Base-by-base conservation (phyloP, 2,113 vertebrate genomes). In the Entelurus aequoreus region DNA sequence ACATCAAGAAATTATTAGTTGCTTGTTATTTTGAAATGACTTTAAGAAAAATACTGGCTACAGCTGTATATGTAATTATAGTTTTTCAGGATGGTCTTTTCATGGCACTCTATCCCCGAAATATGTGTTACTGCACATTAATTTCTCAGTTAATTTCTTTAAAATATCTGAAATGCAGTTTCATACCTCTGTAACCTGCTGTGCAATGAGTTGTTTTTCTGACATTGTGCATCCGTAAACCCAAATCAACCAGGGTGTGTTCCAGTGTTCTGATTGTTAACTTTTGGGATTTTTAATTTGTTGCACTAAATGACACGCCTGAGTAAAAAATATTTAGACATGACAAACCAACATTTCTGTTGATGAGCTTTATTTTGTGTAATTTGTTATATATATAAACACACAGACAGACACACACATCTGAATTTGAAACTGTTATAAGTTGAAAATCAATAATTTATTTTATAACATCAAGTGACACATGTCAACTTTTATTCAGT, bases 181-280 rank as follows among this genome's bases (percentile, higher is more conserved):
- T 75, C 56, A 74, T 79, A 71, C 49, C 73, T 14, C 47, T 84
- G 75, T 69, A 78, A 76, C 68, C 60, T 59, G 11, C 35, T 21
- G 6, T 48, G 11, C 48, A 28, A 51, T 60, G 71, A 53, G 63
- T 55, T n/a, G n/a, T n/a, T 58, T 35, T 40, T 12, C 21, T 15
- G 36, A 14, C 8, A 55, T 62, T 48, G 58, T 14, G 42, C 21
- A 0, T 12, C 40, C 3, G 37, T 48, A 62, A 48, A 66, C 19
- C 2, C 54, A 63, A 72, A 71, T 48, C 76, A 66, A 53, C 75
- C 71, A 65, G 62, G 71, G 73, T 56, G 55, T 64, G 75, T 58
- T 28, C 12, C 51, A 9, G 16, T 4, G 5, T 37, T 8, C 6
- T 13, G 19, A 54, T 54, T 1, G 28, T 28, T 35, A 14, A 47